Evolutionary conservation across 2,797 vertebrate species (phyloP).

Genomic region (Agapornis canus): DNA sequence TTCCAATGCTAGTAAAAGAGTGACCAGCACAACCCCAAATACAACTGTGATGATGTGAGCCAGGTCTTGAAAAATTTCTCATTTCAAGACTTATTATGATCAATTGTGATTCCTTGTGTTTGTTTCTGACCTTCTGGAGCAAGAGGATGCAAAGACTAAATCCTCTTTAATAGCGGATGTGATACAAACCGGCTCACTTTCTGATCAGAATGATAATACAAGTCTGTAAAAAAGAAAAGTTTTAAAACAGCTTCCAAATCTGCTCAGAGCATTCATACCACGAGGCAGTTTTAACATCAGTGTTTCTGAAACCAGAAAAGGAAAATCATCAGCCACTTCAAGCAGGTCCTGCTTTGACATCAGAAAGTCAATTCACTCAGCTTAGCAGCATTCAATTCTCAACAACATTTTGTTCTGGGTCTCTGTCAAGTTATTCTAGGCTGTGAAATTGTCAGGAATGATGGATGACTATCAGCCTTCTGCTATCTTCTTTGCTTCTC

Average conservation of each 20-base stretch:
- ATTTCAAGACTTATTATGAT: not conserved
- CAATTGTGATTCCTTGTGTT: not conserved
- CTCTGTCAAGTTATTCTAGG: constrained; percentile 89
- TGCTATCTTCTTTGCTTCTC: constrained; percentile 91
- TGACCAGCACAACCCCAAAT: not conserved
- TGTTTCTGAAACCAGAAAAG: constrained; percentile 38
- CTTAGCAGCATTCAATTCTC: constrained; percentile 88
- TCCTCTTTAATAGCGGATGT: not conserved
- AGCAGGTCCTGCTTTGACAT: constrained; percentile 81
- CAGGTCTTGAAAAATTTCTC: not conserved
- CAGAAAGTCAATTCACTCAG: constrained; percentile 89
- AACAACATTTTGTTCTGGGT: constrained; percentile 79
- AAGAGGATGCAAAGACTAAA: not conserved
- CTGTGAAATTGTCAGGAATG: constrained; percentile 93
- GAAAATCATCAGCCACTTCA: constrained; percentile 69
- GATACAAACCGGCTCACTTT: not conserved
- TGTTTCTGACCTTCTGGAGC: not conserved
- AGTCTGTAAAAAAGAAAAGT: not conserved
- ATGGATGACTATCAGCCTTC: constrained; percentile 97
- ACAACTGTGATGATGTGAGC: rapidly evolving
- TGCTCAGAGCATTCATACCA: not conserved
- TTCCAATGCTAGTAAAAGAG: not conserved
- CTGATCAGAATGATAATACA: not conserved
- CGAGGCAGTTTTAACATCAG: not conserved
- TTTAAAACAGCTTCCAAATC: not conserved